Evolutionary conservation across 23 tunicate genomes (phyloP).

Genomic region (Styela clava): DNA sequence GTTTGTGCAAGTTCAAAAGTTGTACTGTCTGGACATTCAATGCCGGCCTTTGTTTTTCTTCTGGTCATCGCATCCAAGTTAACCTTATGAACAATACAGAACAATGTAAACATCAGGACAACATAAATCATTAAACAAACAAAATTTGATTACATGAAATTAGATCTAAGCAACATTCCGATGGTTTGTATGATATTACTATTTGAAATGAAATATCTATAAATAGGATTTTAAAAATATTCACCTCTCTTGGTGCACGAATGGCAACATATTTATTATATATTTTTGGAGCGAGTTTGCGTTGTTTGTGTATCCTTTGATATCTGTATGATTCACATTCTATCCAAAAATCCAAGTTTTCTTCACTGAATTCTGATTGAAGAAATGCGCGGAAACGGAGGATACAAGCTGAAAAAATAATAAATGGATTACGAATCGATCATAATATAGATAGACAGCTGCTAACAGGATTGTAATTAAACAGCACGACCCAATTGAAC

Average conservation of each 20-base stretch:
- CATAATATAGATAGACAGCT: too few species aligned
- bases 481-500: too few species aligned
- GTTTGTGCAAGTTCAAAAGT: slow-evolving; percentile 8
- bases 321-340: slow-evolving; percentile 16
- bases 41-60: neutral
- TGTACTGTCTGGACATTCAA: slow-evolving; percentile 5
- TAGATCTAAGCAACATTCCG: too few species aligned
- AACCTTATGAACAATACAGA: neutral
- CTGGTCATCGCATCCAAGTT: slow-evolving; percentile 9
- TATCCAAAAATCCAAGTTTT: slow-evolving; percentile 27
- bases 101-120: neutral
- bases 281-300: slow-evolving; percentile 17
- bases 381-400: slow-evolving; percentile 19
- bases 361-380: slow-evolving; percentile 26
- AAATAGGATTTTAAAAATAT: neutral
- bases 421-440: neutral
- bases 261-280: slow-evolving; percentile 3
- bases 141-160: too few species aligned
- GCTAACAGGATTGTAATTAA: too few species aligned
- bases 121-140: neutral
- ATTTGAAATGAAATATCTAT: neutral
- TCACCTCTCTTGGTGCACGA: slow-evolving; percentile 27
- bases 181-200: too few species aligned
- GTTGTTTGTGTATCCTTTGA: neutral
- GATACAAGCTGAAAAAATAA: neutral